Evolutionary conservation across 2,888 invertebrate species (phyloP), one percentile per base, ranked within the genome.

Genomic region (Meliscaeva auricollis): DNA sequence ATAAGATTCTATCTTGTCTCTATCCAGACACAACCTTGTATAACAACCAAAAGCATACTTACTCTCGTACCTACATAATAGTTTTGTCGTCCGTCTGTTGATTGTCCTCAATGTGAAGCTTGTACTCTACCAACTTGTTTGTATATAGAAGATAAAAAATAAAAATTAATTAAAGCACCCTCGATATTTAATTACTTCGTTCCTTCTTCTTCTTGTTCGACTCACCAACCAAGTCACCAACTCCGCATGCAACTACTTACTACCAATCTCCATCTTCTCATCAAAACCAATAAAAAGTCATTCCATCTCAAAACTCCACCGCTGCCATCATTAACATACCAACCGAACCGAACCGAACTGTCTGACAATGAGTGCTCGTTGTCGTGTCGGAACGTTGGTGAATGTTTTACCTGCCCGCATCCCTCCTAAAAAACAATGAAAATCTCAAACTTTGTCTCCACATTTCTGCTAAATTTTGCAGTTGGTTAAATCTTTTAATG

Each of bases 261-360:
- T 3, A 26, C 38, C 38, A 41, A 41, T 60, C 58, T 54, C 9
- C 11, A n/a, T 1, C 8, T 32, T 52, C 46, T 17, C 64, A 46
- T 11, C 32, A 52, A 60, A 80, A 80, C 68, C 62, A 80, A 69
- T 74, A 69, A 80, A 73, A 73, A 46, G 44, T 60, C 60, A 74
- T 41, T 46, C 22, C 11, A 44, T 69, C 20, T 52, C 50, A 1
- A 41, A 68, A 66, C 60, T 68, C 32, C 26, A 48, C 32, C 44
- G 15, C 41, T 30, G 15, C 9, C 52, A 62, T 70, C 52, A 46
- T 77, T 70, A 62, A 44, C 73, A 73, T 60, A 60, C 68, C 62
- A 38, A 69, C 62, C 54, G 9, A 35, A 30, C 9, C 38, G 2
- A n/a, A 44, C 30, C 54, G 30, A 52, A 74, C 62, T 35, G 15